Conservation (phyloP, 2,113 vertebrate genomes). For the Gadus macrocephalus region DNA sequence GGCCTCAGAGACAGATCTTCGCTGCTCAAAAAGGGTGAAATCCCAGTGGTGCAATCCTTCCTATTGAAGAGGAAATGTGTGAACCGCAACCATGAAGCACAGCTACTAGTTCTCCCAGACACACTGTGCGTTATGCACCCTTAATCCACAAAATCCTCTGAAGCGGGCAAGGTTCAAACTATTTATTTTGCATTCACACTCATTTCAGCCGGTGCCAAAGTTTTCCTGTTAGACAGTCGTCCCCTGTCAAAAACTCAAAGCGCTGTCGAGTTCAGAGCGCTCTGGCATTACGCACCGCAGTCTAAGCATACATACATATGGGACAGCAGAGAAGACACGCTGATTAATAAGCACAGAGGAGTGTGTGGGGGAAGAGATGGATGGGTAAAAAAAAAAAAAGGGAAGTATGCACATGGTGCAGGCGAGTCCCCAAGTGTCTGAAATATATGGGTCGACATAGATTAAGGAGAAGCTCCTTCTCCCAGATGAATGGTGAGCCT, state of each 20-base stretch:
- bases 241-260: neutral
- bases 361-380: conserved; percentile 20
- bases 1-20: too few relatives aligned
- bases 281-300: neutral
- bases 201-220: neutral
- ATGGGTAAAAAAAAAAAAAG: conserved; percentile 23
- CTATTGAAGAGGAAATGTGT: too few relatives aligned
- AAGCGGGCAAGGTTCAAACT: too few relatives aligned
- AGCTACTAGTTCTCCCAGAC: too few relatives aligned
- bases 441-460: conserved; percentile 61
- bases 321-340: conserved; percentile 38
- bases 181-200: too few relatives aligned
- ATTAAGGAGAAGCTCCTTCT: conserved; percentile 68
- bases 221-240: conserved; percentile 3
- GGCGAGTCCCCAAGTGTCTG: conserved; percentile 40
- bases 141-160: too few relatives aligned
- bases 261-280: neutral
- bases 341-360: conserved; percentile 22
- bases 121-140: too few relatives aligned
- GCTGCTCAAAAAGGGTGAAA: too few relatives aligned
- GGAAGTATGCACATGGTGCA: conserved; percentile 15
- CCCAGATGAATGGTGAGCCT: conserved; percentile 65
- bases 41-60: too few relatives aligned
- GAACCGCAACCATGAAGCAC: too few relatives aligned
- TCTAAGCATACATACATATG: conserved; percentile 11